Conservation (phyloP, 2,113 vertebrate species). For the Misgurnus mizolepis region DNA sequence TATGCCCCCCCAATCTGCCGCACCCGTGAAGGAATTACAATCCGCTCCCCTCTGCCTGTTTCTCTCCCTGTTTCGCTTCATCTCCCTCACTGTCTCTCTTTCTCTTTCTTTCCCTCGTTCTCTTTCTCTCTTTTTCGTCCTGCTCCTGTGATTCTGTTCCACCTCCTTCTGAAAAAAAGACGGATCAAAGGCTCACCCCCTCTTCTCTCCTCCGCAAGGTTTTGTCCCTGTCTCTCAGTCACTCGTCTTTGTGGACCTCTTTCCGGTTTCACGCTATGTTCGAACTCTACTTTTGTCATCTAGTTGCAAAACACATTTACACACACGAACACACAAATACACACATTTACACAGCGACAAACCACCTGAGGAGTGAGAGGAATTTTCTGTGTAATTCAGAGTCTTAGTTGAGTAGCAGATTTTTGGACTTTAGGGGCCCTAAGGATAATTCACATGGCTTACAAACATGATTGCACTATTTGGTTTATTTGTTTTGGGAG, state of each 20-base stretch:
- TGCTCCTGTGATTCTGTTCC: slow-evolving; percentile 40
- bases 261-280: slow-evolving; percentile 56
- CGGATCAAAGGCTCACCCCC: slow-evolving; percentile 53
- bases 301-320: slow-evolving; percentile 37
- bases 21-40: slow-evolving; percentile 59
- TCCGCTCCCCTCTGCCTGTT: slow-evolving; percentile 31
- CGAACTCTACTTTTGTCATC: slow-evolving; percentile 53
- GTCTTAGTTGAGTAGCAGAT: slow-evolving; percentile 15
- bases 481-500: neutral
- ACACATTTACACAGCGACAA: slow-evolving; percentile 38
- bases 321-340: slow-evolving; percentile 41
- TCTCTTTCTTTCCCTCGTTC: neutral
- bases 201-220: slow-evolving; percentile 49
- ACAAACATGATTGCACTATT: neutral
- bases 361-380: slow-evolving; percentile 49
- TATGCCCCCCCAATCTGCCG: slow-evolving; percentile 60
- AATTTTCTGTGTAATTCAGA: slow-evolving; percentile 44
- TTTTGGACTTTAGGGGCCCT: slow-evolving; percentile 19
- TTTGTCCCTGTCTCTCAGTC: slow-evolving; percentile 52
- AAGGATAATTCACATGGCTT: neutral
- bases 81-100: slow-evolving; percentile 36
- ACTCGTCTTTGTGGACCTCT: slow-evolving; percentile 56
- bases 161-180: slow-evolving; percentile 45
- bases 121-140: slow-evolving; percentile 32
- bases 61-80: slow-evolving; percentile 31